phyloP scores from a whole-genome alignment of 2,113 vertebrate species.

The Chloroceryle aenea region DNA sequence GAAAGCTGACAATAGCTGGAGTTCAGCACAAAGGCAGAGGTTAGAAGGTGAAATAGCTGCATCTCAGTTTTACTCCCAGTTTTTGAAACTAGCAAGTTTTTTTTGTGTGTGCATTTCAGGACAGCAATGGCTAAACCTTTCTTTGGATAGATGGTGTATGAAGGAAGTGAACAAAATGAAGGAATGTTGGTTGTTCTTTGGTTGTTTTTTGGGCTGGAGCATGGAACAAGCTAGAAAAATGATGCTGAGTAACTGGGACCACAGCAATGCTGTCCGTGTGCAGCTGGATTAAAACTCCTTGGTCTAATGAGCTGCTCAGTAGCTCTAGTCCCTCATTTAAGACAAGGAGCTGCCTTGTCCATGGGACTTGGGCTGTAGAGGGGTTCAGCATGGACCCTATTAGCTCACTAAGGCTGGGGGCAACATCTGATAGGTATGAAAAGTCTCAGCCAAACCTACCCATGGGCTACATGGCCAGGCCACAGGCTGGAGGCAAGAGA shows the following conservation, averaged over 20 bases:
- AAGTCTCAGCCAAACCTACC: background rate
- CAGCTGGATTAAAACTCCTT: background rate
- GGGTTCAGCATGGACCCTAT: fast-evolving
- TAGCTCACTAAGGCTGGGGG: background rate
- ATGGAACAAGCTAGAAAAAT: background rate
- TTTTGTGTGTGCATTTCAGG: background rate
- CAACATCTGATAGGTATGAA: fast-evolving
- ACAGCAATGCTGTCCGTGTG: background rate
- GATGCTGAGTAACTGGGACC: background rate
- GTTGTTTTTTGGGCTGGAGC: background rate
- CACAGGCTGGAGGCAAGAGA: background rate
- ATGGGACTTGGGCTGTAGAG: background rate
- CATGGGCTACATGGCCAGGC: fast-evolving
- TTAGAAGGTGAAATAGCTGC: slow-evolving; percentile 1
- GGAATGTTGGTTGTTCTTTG: background rate
- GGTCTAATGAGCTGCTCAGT: background rate
- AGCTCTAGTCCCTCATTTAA: background rate
- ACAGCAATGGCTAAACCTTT: background rate
- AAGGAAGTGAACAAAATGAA: background rate
- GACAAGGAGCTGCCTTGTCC: background rate
- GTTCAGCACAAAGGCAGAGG: background rate
- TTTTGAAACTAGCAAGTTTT: background rate
- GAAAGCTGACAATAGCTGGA: background rate
- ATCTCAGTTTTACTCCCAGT: background rate
- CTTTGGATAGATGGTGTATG: background rate